Evolutionary conservation across 2,888 invertebrate genomes (phyloP), one percentile per base, ranked within the genome.

Genomic region (Plebejus melissa): DNA sequence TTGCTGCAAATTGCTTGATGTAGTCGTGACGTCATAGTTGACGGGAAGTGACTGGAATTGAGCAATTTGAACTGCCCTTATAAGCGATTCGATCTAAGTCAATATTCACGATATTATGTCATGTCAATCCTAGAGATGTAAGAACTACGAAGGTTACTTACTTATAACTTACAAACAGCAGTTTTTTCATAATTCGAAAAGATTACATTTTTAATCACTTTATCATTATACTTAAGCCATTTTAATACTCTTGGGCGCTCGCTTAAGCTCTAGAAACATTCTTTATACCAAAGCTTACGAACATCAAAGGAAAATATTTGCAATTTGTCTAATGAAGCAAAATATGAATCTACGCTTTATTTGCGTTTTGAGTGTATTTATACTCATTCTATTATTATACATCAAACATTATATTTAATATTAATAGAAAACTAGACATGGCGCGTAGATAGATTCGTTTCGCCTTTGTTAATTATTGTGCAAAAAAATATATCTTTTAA

Each of bases 201-300:
- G 13, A 32, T 65, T 65, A 4, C 28, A 32, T 32, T 65, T 65
- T 65, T 32, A 28, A 60, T 60, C 60, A 60, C 28, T 60, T 28
- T 32, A 36, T 65, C 32, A 32, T 32, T 32, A 0, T 32, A 13
- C 65, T 13, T 4, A 36, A 65, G 32, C 65, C 65, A 65, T 32
- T 65, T 65, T 65, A 36, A 65, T 65, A 65, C 65, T 6, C 65
- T 36, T 65, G 32, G 32, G 32, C 32, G 36, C 28, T 65, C 32
- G 65, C 65, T 65, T 65, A 65, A 65, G 65, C 32, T 32, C 32
- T 32, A 60, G 65, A 65, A 65, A 65, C 65, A 65, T 32, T 65
- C 32, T 65, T 65, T 65, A 36, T 65, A 65, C 65, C 65, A 36
- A 65, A 65, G 65, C 32, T 36, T 65, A 65, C 36, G 32, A 65